These are phyloP conservation scores for Amiota communis DNA, from an alignment of 2,888 invertebrate species.

Conservation along the genomic window DNA sequence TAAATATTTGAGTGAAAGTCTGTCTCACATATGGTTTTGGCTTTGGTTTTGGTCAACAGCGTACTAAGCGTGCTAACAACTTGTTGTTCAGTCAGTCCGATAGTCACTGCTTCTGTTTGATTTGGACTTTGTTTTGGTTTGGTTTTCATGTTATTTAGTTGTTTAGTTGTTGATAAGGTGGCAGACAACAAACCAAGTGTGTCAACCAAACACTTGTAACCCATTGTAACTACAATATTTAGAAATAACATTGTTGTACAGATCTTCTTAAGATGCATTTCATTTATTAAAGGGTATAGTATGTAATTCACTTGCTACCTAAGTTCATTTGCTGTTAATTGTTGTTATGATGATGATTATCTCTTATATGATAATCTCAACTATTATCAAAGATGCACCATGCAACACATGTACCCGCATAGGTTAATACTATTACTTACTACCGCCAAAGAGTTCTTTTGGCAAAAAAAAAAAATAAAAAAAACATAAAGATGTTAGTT, in stretches of 20 bases:
- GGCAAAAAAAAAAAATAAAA: no score
- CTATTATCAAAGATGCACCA: no score
- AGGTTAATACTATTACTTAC: no score
- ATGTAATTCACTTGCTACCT: background rate
- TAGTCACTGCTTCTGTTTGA: constrained; percentile 2
- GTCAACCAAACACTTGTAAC: background rate
- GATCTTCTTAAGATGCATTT: background rate
- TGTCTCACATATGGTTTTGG: constrained; percentile 12
- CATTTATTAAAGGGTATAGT: background rate
- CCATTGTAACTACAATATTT: no score
- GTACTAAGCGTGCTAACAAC: constrained; percentile 5
- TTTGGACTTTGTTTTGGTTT: background rate
- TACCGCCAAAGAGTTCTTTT: no score
- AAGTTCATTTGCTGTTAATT: no score
- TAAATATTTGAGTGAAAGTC: constrained; percentile 63
- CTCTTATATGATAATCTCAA: no score
- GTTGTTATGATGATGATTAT: no score
- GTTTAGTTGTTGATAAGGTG: background rate
- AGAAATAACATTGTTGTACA: background rate
- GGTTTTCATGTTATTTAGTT: background rate
- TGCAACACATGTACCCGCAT: no score
- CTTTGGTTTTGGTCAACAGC: background rate
- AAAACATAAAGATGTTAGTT: background rate
- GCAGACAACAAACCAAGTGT: background rate
- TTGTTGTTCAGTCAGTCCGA: background rate